Evolutionary conservation across 2,113 vertebrate species (phyloP).

Genomic region (Abramis brama): DNA sequence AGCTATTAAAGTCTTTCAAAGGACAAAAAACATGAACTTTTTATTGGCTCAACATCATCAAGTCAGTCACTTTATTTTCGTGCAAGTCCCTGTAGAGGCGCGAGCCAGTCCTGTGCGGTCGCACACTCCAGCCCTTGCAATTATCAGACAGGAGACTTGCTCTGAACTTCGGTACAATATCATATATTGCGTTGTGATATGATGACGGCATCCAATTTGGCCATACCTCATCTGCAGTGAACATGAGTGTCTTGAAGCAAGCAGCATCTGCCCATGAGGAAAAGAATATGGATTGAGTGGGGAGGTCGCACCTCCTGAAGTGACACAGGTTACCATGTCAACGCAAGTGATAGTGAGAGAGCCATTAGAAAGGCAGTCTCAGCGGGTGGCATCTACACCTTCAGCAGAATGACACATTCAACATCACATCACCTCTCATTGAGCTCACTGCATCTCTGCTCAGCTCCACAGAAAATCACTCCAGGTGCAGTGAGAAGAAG

Average conservation of each 20-base stretch:
- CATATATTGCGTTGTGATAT: background rate
- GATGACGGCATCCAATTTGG: conserved; percentile 27
- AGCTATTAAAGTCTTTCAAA: too few species aligned
- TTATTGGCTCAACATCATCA: too few species aligned
- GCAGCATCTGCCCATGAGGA: background rate
- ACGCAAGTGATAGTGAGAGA: conserved; percentile 19
- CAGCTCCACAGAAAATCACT: background rate
- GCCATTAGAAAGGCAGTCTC: conserved; percentile 37
- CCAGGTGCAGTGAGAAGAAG: background rate
- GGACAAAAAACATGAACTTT: too few species aligned
- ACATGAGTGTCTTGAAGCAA: conserved; percentile 25
- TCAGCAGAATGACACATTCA: conserved; percentile 30
- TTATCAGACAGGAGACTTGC: background rate
- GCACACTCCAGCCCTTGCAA: background rate
- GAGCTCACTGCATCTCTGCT: background rate
- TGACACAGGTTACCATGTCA: conserved; percentile 56
- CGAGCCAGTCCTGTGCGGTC: too few species aligned
- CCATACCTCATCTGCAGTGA: conserved; percentile 28
- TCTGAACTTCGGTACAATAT: background rate
- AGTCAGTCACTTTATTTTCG: too few species aligned
- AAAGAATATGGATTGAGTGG: conserved; percentile 3
- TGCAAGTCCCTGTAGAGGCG: too few species aligned
- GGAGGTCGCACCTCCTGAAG: conserved; percentile 21
- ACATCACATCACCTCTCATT: conserved; percentile 36
- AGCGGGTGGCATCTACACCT: conserved; percentile 35